Conservation (phyloP, 2,797 vertebrate species). For the Thalassophryne amazonica region DNA sequence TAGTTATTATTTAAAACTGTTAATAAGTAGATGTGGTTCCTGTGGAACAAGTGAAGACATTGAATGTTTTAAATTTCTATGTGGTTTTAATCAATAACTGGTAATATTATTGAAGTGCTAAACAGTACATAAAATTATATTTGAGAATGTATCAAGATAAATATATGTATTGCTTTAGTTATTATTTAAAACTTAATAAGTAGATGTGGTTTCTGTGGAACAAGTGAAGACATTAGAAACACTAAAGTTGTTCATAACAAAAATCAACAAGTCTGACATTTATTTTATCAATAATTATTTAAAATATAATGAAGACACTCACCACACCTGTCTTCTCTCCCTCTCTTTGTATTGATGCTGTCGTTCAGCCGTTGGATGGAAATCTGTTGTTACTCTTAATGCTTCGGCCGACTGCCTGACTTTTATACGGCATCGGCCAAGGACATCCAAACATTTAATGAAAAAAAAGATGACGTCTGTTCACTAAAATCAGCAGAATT, state of each 20-base stretch:
- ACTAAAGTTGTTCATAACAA: not conserved
- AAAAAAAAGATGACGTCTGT: not conserved
- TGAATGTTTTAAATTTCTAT: too few species aligned
- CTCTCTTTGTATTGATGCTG: constrained; percentile 5
- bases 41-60: too few species aligned
- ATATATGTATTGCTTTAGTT: too few species aligned
- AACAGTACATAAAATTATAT: too few species aligned
- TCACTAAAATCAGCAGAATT: not conserved
- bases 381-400: constrained; percentile 2
- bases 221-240: too few species aligned
- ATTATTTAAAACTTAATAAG: too few species aligned
- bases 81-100: too few species aligned
- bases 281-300: not conserved
- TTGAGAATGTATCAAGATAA: too few species aligned
- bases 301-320: constrained; percentile 1
- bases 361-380: not conserved
- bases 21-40: too few species aligned
- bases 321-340: constrained; percentile 13
- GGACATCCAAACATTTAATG: constrained; percentile 15
- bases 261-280: not conserved
- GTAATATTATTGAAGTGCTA: too few species aligned
- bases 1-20: too few species aligned
- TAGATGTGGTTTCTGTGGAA: not conserved
- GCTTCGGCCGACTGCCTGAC: not conserved
- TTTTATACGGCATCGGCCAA: constrained; percentile 49